These are phyloP conservation scores for Lobophora halterata DNA, from an alignment of 2,888 invertebrate genomes.

Conservation along the genomic window DNA sequence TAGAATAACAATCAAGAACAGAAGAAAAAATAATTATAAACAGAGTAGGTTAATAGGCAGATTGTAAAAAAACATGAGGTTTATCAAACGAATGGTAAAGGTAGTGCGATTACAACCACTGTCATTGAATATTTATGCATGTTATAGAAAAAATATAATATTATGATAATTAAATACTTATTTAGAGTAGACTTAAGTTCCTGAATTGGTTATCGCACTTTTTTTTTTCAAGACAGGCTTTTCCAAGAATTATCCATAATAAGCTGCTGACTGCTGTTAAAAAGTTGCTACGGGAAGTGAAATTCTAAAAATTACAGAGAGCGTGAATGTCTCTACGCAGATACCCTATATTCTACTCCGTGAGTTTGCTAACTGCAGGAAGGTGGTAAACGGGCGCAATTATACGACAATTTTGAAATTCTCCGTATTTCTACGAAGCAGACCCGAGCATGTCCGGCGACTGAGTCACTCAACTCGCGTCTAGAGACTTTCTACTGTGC, in stretches of 20 bases:
- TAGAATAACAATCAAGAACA: no score
- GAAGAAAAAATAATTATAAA: no score
- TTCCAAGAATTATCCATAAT: background rate
- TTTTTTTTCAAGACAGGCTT: constrained; percentile 1
- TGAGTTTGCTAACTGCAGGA: constrained; percentile 46
- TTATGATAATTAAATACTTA: no score
- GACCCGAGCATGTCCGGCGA: constrained; percentile 46
- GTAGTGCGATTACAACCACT: no score
- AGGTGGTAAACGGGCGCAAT: constrained; percentile 46
- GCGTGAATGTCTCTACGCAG: constrained; percentile 15
- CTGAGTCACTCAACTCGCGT: constrained; percentile 56
- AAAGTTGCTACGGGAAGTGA: constrained; percentile 24
- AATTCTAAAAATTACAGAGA: constrained; percentile 29
- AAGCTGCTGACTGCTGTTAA: constrained; percentile 15
- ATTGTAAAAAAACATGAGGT: no score
- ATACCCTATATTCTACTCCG: constrained; percentile 36
- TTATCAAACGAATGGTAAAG: no score
- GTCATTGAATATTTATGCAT: no score
- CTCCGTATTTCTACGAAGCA: constrained; percentile 40
- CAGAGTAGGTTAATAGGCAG: no score
- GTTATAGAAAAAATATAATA: no score
- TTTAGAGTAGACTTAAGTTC: no score
- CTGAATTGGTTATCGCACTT: no score
- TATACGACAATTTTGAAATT: constrained; percentile 59
- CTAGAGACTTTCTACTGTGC: constrained; percentile 62